Percentiles rank a stretch among this genome's conserved stretches.
Evolutionary conservation across 92 coral and sea anemone species (phyloP).

Genomic region (Heliopora coerulea): DNA sequence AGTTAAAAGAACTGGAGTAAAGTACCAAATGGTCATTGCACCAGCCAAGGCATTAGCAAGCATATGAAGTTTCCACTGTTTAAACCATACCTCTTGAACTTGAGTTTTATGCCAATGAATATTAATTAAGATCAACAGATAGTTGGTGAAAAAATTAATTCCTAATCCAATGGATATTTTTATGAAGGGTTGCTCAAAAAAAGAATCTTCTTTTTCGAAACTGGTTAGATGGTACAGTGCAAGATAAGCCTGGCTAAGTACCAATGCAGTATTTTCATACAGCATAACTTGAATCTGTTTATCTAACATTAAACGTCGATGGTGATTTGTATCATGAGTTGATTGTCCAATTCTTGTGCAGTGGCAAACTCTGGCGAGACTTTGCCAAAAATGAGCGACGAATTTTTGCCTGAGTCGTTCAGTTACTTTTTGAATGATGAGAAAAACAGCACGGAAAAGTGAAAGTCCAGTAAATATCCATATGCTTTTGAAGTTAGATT

Average conservation of each 20-base stretch:
- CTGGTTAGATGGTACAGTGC: slow-evolving; percentile 13
- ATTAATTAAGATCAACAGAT: neutral
- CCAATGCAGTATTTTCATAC: slow-evolving; percentile 10
- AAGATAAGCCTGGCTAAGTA: slow-evolving; percentile 21
- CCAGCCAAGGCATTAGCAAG: neutral
- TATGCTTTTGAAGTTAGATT: neutral
- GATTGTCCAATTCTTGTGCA: neutral
- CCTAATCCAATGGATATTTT: slow-evolving; percentile 24
- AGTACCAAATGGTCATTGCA: slow-evolving; percentile 14
- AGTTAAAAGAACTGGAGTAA: slow-evolving; percentile 13
- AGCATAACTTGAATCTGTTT: slow-evolving; percentile 24
- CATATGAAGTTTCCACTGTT: slow-evolving; percentile 6
- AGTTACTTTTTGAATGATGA: neutral
- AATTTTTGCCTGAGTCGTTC: neutral
- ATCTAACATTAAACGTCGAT: slow-evolving; percentile 8
- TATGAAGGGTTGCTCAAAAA: neutral
- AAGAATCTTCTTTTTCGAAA: neutral
- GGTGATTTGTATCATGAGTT: neutral
- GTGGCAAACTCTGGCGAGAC: neutral
- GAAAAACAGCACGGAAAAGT: neutral
- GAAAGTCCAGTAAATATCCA: slow-evolving; percentile 11
- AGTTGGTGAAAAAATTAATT: slow-evolving; percentile 1
- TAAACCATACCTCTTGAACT: neutral
- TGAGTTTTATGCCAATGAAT: slow-evolving; percentile 18
- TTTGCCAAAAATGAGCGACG: slow-evolving; percentile 7